Percentiles rank a stretch among this genome's conserved stretches.
Evolutionary conservation across 2,888 invertebrate genomes (phyloP).

Genomic region (Steromphala cineraria): DNA sequence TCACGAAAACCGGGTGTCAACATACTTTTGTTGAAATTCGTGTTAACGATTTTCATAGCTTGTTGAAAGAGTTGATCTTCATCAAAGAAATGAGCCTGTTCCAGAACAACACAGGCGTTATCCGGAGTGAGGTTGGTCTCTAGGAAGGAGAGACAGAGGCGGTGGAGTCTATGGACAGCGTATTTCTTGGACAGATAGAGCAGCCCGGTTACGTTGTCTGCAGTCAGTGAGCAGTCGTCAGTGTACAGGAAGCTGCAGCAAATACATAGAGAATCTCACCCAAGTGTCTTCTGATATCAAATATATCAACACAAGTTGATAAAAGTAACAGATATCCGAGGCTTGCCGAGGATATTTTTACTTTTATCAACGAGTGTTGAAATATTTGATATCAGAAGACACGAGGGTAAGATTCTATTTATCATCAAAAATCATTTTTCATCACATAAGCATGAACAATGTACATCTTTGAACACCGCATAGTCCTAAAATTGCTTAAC

Average conservation of each 20-base stretch:
- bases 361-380: no score
- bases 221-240: not conserved
- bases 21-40: not conserved
- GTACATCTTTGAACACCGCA: no score
- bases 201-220: not conserved
- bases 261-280: no score
- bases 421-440: no score
- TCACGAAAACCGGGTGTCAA: not conserved
- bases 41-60: not conserved
- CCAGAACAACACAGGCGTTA: conserved; percentile 17
- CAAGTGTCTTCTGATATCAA: no score
- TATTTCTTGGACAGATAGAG: conserved; percentile 24
- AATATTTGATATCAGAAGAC: no score
- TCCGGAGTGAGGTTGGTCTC: not conserved
- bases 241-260: not conserved
- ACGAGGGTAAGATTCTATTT: no score
- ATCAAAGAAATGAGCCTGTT: conserved; percentile 12
- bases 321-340: no score
- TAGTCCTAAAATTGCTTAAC: no score
- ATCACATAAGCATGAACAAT: no score
- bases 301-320: no score
- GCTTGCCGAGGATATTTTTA: no score
- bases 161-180: not conserved
- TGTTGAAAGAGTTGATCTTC: not conserved
- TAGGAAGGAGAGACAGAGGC: not conserved